Percentiles rank a stretch among this genome's conserved stretches.
phyloP scores from a whole-genome alignment of 2,888 invertebrate species.

The Patella caerulea region DNA sequence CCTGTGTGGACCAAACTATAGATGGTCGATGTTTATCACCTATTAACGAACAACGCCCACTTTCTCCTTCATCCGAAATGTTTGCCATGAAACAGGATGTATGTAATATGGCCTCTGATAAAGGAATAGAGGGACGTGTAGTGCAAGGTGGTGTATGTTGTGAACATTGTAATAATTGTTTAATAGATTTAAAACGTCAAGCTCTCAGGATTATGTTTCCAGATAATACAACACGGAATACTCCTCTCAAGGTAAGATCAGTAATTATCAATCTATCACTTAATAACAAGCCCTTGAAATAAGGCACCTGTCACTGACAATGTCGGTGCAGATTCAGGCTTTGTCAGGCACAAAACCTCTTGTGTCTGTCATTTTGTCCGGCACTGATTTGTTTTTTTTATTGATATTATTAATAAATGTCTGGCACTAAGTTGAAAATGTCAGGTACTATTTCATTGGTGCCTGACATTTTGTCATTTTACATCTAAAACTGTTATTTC shows the following conservation, averaged over 20 bases:
- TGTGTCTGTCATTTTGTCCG: no score
- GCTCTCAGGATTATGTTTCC: constrained; percentile 58
- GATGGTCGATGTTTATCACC: constrained; percentile 30
- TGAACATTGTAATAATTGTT: constrained; percentile 62
- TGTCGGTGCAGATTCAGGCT: no score
- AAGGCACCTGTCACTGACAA: no score
- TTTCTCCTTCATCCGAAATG: constrained; percentile 30
- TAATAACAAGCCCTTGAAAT: no score
- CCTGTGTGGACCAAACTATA: constrained; percentile 22
- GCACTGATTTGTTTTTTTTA: no score
- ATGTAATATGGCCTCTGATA: constrained; percentile 21
- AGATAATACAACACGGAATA: constrained; percentile 41
- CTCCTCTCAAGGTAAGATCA: constrained; percentile 40
- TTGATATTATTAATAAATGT: no score
- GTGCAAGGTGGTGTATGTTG: constrained; percentile 55
- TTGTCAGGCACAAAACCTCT: no score
- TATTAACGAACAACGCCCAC: constrained; percentile 23
- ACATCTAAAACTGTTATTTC: no score
- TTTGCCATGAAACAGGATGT: constrained; percentile 24
- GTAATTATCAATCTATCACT: neutral
- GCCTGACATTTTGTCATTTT: no score
- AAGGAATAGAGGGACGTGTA: constrained; percentile 21
- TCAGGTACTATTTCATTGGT: no score
- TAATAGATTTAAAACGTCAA: constrained; percentile 61
- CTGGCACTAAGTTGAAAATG: no score